These are phyloP conservation scores for Hyaena hyaena DNA, from an alignment of 2,113 vertebrate genomes.

Conservation along the genomic window DNA sequence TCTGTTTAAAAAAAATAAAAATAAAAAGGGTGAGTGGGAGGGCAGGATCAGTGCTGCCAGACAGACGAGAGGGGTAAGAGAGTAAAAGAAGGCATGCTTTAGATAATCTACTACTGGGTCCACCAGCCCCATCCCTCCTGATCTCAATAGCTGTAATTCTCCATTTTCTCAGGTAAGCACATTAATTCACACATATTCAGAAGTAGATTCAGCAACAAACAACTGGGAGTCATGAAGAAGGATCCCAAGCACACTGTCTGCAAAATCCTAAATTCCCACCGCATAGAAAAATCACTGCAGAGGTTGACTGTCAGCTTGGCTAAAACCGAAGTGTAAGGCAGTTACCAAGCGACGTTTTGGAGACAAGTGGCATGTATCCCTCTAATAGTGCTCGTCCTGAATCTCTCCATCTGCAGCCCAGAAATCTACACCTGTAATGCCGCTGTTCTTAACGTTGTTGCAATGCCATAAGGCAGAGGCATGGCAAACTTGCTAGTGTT, in stretches of 20 bases:
- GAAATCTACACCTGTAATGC: background rate
- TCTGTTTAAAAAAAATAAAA: background rate
- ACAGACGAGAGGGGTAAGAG: background rate
- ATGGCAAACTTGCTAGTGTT: background rate
- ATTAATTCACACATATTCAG: conserved; percentile 4
- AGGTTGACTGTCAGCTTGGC: background rate
- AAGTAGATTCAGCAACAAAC: background rate
- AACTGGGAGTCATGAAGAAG: background rate
- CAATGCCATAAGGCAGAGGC: background rate
- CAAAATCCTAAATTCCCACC: background rate
- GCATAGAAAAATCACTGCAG: background rate
- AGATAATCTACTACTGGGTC: background rate
- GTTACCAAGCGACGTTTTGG: background rate
- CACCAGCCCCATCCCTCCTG: background rate
- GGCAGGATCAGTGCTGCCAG: background rate
- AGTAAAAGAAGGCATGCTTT: background rate
- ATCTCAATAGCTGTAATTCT: background rate
- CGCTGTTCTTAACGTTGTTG: background rate
- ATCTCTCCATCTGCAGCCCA: background rate
- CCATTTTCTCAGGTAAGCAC: background rate
- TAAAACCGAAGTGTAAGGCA: background rate
- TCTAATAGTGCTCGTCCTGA: background rate
- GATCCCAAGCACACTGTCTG: background rate
- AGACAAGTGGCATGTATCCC: background rate
- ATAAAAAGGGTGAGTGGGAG: background rate